Base-by-base conservation (phyloP, 2,797 vertebrate genomes). In the Pipistrellus nathusii region DNA sequence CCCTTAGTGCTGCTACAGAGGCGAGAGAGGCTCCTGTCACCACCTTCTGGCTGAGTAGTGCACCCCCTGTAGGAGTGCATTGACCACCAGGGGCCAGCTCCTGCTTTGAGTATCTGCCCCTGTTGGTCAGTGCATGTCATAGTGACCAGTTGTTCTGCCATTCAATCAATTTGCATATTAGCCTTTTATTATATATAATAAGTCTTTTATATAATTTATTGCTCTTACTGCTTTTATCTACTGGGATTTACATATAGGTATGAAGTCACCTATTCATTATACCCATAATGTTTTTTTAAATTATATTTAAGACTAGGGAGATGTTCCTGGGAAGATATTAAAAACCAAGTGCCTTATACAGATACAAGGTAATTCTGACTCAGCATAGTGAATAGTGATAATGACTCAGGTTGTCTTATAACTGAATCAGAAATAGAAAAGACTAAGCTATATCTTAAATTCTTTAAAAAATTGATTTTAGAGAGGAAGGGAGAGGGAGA, bases 181-280 rank as follows among this genome's bases (percentile, higher is more conserved):
- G 38, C 38, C 38, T 41, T 41, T 41, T 41, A 41, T 41, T 41
- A 41, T 41, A 41, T 41, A 41, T 41, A 41, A 41, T 41, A 41
- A 41, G 6, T 53, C 13, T 94, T 90, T 25, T 89, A 5, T 77
- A 71, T 75, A 89, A 86, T 82, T 87, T 73, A 30, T 82, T 91
- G 2, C 3, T 88, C 0, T 77, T 53, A 44, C 6, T 71, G 41
- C 23, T 92, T 5, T 64, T 87, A 48, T 83, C 51, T 93, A 13
- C 21, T 81, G 80, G 46, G 41, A 77, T 94, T 86, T 89, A 75
- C 20, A 64, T 46, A 57, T 11, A 66, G 55, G 25, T 71, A 14
- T 41, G 59, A 84, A 44, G 8, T 66, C 13, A 0, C 84, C 32
- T 59, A 55, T 95, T 89, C 13, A 83, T 83, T 95, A 89, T 76